Conservation (phyloP, 1,140 invertebrate species). For the Orussus abietinus region DNA sequence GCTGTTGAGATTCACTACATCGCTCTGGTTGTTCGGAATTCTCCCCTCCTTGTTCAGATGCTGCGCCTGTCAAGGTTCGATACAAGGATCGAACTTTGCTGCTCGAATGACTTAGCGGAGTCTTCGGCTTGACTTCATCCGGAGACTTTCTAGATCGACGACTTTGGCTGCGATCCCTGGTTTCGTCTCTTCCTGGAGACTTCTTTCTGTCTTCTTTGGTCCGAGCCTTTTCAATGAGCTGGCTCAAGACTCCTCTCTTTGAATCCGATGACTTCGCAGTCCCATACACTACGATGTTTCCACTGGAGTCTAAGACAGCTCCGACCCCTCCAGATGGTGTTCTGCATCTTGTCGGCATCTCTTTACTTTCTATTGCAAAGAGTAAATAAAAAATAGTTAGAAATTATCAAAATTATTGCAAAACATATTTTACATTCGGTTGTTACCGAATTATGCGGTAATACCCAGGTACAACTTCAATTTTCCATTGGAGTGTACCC, state of each 20-base stretch:
- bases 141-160: conserved; percentile 50
- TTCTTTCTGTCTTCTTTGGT: conserved; percentile 57
- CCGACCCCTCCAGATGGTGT: conserved; percentile 42
- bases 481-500: too few relatives aligned
- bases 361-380: conserved; percentile 38
- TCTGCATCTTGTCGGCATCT: conserved; percentile 43
- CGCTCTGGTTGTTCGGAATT: conserved; percentile 35
- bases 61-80: conserved; percentile 33
- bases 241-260: conserved; percentile 54
- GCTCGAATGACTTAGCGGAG: conserved; percentile 40
- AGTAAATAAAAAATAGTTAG: background rate
- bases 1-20: conserved; percentile 34
- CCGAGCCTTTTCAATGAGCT: conserved; percentile 56
- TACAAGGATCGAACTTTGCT: conserved; percentile 49
- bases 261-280: conserved; percentile 39
- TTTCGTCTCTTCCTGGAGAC: conserved; percentile 46
- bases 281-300: conserved; percentile 48
- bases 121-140: conserved; percentile 52
- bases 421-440: too few relatives aligned
- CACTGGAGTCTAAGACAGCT: conserved; percentile 44
- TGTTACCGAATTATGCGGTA: too few relatives aligned
- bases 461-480: too few relatives aligned
- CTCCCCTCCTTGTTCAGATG: too few relatives aligned
- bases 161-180: conserved; percentile 38
- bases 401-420: too few relatives aligned